These are phyloP conservation scores for Entelurus aequoreus DNA, from an alignment of 2,113 vertebrate species.

Conservation along the genomic window DNA sequence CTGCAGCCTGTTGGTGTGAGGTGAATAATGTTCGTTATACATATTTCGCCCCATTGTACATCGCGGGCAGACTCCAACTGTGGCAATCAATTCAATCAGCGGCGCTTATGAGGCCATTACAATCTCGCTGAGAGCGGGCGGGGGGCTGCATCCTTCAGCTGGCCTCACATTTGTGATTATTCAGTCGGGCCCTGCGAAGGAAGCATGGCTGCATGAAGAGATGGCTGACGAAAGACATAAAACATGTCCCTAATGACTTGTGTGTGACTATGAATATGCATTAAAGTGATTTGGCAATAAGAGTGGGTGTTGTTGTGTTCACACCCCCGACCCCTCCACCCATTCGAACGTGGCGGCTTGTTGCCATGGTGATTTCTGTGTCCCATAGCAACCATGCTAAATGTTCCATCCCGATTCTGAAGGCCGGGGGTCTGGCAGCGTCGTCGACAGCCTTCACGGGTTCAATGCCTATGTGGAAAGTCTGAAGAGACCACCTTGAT, in stretches of 20 bases:
- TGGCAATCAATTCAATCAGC: conserved; percentile 72
- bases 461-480: conserved; percentile 12
- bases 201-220: conserved; percentile 9
- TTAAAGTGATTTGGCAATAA: conserved; percentile 42
- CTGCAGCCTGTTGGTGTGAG: conserved; percentile 40
- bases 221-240: conserved; percentile 38
- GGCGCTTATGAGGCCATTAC: conserved; percentile 69
- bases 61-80: conserved; percentile 64
- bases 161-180: conserved; percentile 62
- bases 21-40: conserved; percentile 56
- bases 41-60: conserved; percentile 56
- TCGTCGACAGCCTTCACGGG: conserved; percentile 22
- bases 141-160: conserved; percentile 53
- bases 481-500: conserved; percentile 15
- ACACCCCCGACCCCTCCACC: conserved; percentile 13
- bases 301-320: conserved; percentile 51
- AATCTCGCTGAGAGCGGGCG: conserved; percentile 64
- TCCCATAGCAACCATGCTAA: conserved; percentile 48
- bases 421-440: conserved; percentile 42
- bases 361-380: conserved; percentile 47
- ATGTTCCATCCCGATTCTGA: conserved; percentile 33
- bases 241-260: conserved; percentile 53
- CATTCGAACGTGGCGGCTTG: conserved; percentile 28
- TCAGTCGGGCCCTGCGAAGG: conserved; percentile 47
- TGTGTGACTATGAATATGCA: conserved; percentile 65